Percentiles rank a stretch among this genome's conserved stretches.
Conservation (phyloP, 2,888 invertebrate genomes). For the Sceliomorpha sp. region DNA sequence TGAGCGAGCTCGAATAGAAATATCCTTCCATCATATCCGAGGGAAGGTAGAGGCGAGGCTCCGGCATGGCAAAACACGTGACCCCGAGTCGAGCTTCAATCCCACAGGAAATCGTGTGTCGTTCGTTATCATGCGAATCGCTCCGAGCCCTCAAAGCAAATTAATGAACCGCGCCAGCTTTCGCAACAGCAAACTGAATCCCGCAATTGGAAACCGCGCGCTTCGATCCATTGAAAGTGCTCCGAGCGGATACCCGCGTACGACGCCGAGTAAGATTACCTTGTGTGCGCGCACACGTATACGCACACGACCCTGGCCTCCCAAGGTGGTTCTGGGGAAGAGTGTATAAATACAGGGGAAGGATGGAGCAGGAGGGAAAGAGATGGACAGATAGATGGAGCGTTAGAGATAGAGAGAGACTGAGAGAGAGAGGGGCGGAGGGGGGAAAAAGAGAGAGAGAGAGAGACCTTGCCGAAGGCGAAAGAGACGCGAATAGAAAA, state of each 20-base stretch:
- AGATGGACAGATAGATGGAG: conserved; percentile 21
- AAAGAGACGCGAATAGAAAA: conserved; percentile 19
- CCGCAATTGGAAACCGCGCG: conserved; percentile 17
- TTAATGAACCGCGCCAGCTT: conserved; percentile 52
- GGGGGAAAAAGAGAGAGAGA: conserved; percentile 9
- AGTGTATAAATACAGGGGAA: no score
- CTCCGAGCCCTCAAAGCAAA: conserved; percentile 49
- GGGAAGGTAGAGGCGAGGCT: background rate
- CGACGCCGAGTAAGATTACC: conserved; percentile 5
- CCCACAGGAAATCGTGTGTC: conserved; percentile 43
- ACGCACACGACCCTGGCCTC: no score
- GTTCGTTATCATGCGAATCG: conserved; percentile 41
- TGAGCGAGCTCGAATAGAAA: conserved; percentile 43
- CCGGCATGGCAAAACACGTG: conserved; percentile 1
- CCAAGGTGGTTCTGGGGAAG: background rate
- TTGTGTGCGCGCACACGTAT: no score
- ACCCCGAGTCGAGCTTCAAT: conserved; percentile 31
- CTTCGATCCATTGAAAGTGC: conserved; percentile 16
- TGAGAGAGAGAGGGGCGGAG: no score
- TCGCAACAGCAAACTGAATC: conserved; percentile 36
- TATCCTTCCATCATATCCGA: conserved; percentile 34
- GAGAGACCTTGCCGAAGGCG: background rate
- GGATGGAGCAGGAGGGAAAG: background rate
- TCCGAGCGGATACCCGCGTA: conserved; percentile 9
- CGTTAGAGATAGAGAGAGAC: no score